Evolutionary conservation across 2,797 vertebrate genomes (phyloP).

Genomic region (Garrulus glandarius): DNA sequence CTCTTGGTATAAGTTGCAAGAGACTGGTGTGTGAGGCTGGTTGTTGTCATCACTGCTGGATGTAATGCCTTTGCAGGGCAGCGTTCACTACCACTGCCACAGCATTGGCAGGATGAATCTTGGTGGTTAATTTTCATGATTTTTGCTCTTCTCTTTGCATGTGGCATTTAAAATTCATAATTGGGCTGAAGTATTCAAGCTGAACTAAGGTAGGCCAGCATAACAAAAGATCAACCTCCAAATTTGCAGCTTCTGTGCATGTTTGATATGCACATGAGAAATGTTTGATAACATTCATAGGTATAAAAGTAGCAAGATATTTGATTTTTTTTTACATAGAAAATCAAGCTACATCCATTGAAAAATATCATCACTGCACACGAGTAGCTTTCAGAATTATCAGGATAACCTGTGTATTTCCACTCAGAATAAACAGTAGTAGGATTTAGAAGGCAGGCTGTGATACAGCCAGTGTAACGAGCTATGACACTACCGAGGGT

Average conservation of each 20-base stretch:
- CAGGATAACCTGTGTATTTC: background rate
- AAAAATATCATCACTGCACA: background rate
- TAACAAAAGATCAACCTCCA: background rate
- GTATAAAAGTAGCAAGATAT: background rate
- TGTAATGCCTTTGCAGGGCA: too few relatives aligned
- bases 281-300: background rate
- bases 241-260: background rate
- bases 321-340: fast-evolving
- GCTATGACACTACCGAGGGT: background rate
- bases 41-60: background rate
- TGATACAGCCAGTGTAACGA: background rate
- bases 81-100: fast-evolving
- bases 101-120: background rate
- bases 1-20: background rate
- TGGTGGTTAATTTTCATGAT: fast-evolving
- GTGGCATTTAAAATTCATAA: background rate
- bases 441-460: background rate
- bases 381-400: background rate
- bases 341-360: background rate
- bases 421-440: background rate
- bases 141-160: background rate
- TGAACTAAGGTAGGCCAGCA: background rate
- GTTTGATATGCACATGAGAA: background rate
- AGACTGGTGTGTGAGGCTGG: background rate
- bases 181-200: background rate